These are phyloP conservation scores for Fratercula arctica DNA, from an alignment of 2,797 vertebrate species.

Conservation along the genomic window DNA sequence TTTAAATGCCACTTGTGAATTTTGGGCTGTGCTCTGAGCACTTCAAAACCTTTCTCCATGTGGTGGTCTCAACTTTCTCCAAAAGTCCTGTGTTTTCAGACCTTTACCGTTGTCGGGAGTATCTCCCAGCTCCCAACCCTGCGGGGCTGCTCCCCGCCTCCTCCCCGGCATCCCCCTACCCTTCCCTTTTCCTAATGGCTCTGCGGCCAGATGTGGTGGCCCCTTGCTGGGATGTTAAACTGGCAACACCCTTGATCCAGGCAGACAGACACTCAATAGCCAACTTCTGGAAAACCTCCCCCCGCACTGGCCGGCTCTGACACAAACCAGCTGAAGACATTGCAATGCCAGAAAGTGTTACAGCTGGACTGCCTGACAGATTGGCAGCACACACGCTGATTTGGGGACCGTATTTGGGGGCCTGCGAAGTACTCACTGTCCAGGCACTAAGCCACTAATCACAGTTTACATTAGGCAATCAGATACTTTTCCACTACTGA, in stretches of 20 bases:
- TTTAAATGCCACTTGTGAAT: neutral
- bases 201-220: conserved; percentile 54
- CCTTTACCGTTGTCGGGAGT: neutral
- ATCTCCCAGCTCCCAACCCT: neutral
- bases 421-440: conserved; percentile 2
- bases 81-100: neutral
- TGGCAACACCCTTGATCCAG: conserved; percentile 57
- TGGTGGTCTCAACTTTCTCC: neutral
- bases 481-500: conserved; percentile 40
- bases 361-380: conserved; percentile 48
- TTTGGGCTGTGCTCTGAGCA: neutral
- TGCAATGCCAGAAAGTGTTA: conserved; percentile 52
- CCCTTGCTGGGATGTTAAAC: conserved; percentile 54
- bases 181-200: neutral
- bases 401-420: conserved; percentile 13
- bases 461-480: conserved; percentile 57
- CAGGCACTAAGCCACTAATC: conserved; percentile 38
- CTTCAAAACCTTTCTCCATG: neutral
- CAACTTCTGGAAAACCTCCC: conserved; percentile 70
- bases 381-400: neutral
- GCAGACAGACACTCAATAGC: conserved; percentile 51
- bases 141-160: neutral
- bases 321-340: conserved; percentile 63
- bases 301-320: conserved; percentile 41
- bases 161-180: neutral